Evolutionary conservation across 1,140 invertebrate species (phyloP).

Genomic region (Cydia splendana): DNA sequence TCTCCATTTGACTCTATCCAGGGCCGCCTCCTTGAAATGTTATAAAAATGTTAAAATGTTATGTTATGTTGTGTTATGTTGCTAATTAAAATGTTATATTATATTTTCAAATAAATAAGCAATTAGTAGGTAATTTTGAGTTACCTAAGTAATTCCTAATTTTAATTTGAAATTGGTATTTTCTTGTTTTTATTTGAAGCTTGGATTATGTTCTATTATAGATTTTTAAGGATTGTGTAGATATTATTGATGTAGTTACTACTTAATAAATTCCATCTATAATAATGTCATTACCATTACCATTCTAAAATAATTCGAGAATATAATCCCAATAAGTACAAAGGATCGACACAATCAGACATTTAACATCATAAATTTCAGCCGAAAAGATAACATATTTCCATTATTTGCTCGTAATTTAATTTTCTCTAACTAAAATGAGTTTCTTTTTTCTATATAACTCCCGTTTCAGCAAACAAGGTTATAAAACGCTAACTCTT

Average conservation of each 20-base stretch:
- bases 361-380: background rate
- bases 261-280: background rate
- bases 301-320: background rate
- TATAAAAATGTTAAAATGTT: too few species aligned
- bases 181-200: too few species aligned
- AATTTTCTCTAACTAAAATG: background rate
- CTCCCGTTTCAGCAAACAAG: constrained; percentile 23
- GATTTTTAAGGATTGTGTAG: background rate
- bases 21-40: too few species aligned
- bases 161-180: too few species aligned
- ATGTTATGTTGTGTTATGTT: too few species aligned
- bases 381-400: background rate
- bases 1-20: too few species aligned
- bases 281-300: background rate
- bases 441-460: constrained; percentile 20
- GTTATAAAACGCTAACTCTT: constrained; percentile 34
- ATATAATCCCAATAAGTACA: background rate
- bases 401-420: constrained; percentile 2
- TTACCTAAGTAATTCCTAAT: too few species aligned
- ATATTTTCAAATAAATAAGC: background rate
- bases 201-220: background rate
- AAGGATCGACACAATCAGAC: background rate
- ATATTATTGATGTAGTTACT: background rate
- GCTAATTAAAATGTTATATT: background rate
- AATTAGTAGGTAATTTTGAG: too few species aligned